Base-by-base conservation (phyloP, 2,113 vertebrate genomes). In the Ceratotherium simum region DNA sequence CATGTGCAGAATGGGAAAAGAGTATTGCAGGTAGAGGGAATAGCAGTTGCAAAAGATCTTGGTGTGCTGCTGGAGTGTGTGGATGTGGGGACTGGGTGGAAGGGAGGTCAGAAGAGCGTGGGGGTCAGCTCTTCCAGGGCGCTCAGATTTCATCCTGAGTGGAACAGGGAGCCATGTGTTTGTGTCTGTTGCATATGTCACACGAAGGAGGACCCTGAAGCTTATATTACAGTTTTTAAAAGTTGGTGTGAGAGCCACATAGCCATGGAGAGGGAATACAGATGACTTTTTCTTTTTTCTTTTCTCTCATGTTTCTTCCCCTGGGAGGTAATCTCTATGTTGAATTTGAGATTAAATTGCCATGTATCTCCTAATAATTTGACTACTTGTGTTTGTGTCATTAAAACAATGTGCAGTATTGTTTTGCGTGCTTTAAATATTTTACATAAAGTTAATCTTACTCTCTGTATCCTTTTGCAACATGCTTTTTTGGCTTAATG, bases 1-100 rank as follows among this genome's bases (percentile, higher is more conserved):
- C 1, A 0, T 0, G 20, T 4, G 9, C 6, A 18, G 65, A 39
- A 0, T 1, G 39, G n/a, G 62, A 10, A 51, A 29, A 29, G 21
- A 29, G 21, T 9, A 4, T 12, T 25, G 2, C 16, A 5, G 65
- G 65, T 17, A 29, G 33, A 64, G 64, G 21, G 54, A 16, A 21
- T 29, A 27, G 33, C 2, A 33, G 51, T 21, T 42, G n/a, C n/a
- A 1, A 2, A 6, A 73, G 23, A 29, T 36, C 54, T 29, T 21
- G 20, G 27, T 12, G 1, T 31, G 11, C 10, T 51, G 36, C n/a
- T 21, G n/a, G 23, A 16, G 36, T 0, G 0, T 58, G 39, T 33
- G 56, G 11, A 7, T 0, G 0, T 23, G 8, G 29, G 60, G 3
- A 27, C 81, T 13, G 70, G 56, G 4, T 29, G 46, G 65, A 8